These are phyloP conservation scores for Volucella inanis DNA, from an alignment of 2,888 invertebrate genomes.

Conservation along the genomic window DNA sequence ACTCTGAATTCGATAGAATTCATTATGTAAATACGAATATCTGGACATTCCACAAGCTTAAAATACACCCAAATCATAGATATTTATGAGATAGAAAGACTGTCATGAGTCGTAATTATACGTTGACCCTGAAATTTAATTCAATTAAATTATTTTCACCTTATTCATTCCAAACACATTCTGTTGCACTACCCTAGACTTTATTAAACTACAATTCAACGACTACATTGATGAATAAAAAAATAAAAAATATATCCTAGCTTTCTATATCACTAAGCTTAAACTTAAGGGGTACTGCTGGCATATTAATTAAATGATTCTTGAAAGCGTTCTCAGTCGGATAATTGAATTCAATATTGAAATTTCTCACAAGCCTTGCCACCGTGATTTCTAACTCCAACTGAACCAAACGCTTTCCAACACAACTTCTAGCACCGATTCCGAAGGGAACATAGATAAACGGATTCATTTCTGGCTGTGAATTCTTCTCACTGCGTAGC, in stretches of 20 bases:
- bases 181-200: no score
- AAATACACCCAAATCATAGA: no score
- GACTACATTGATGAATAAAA: no score
- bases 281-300: conserved; percentile 79
- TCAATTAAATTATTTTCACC: no score
- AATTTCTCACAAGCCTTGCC: conserved; percentile 78
- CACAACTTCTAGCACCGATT: conserved; percentile 87
- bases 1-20: no score
- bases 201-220: no score
- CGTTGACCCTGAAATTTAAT: no score
- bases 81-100: no score
- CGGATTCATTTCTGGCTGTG: conserved; percentile 58
- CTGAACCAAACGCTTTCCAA: conserved; percentile 88
- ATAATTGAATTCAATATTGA: conserved; percentile 76
- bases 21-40: no score
- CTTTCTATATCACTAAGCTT: conserved; percentile 76
- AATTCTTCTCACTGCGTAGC: conserved; percentile 82
- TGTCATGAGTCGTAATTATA: no score
- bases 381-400: conserved; percentile 85
- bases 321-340: conserved; percentile 76
- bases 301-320: conserved; percentile 77
- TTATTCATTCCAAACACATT: no score
- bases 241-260: not conserved
- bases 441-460: conserved; percentile 86
- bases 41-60: no score